Evolutionary conservation across 1,140 invertebrate genomes (phyloP).

Genomic region (Drosophila tsacasi): DNA sequence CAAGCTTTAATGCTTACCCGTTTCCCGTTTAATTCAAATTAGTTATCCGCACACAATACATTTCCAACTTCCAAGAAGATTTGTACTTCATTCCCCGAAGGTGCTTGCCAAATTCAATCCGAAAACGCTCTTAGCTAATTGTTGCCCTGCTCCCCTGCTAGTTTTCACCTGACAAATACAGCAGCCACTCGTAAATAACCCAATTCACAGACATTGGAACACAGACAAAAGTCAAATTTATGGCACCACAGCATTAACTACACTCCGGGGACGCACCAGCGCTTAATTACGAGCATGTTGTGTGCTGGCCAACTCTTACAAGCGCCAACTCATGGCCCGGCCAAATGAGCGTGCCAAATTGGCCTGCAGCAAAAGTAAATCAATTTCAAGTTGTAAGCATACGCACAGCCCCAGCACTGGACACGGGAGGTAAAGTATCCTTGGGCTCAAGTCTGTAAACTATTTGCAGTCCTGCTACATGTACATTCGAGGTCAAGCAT

Average conservation of each 20-base stretch:
- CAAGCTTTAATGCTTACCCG: neutral
- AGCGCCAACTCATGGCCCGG: constrained; percentile 39
- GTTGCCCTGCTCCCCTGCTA: neutral
- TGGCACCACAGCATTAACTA: constrained; percentile 61
- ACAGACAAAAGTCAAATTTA: constrained; percentile 60
- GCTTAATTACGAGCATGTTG: constrained; percentile 68
- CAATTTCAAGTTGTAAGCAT: constrained; percentile 55
- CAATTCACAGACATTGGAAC: constrained; percentile 25
- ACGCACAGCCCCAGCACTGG: constrained; percentile 18
- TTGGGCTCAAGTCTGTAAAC: constrained; percentile 1
- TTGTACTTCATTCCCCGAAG: neutral
- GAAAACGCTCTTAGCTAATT: constrained; percentile 8
- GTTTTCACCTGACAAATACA: constrained; percentile 49
- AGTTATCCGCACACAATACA: neutral
- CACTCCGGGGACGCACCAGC: constrained; percentile 57
- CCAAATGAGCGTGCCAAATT: constrained; percentile 66
- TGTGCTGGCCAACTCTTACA: constrained; percentile 47
- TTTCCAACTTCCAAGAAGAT: neutral
- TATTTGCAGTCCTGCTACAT: neutral
- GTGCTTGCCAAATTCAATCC: constrained; percentile 33
- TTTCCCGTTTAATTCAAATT: neutral
- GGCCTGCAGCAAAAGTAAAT: constrained; percentile 68
- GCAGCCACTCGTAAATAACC: constrained; percentile 45
- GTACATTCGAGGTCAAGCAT: neutral
- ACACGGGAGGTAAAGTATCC: constrained; percentile 28